Percentiles rank a stretch among this genome's conserved stretches.
Conservation (phyloP, 2,113 vertebrate species). For the Lathamus discolor region DNA sequence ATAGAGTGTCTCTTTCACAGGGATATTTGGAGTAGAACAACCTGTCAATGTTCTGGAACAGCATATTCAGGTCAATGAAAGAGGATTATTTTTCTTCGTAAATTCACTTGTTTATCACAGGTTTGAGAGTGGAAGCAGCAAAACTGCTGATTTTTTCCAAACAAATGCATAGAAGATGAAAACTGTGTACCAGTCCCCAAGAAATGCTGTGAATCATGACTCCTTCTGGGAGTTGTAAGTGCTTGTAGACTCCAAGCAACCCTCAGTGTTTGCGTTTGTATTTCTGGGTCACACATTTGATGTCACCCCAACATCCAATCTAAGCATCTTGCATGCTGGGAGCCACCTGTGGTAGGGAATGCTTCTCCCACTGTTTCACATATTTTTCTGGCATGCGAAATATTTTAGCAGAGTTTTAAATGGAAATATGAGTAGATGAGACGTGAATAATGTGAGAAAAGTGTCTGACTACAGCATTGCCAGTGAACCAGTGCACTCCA, state of each 20-base stretch:
- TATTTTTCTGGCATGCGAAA: not conserved
- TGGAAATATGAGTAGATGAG: not conserved
- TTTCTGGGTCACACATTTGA: not conserved
- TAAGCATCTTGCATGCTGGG: not conserved
- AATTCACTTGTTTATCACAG: not conserved
- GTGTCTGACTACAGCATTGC: not conserved
- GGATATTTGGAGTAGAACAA: not conserved
- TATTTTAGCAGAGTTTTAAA: not conserved
- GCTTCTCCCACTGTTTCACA: not conserved
- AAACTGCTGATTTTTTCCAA: not conserved
- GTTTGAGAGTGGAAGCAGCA: not conserved
- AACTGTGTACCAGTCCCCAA: not conserved
- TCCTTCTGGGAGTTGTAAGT: not conserved
- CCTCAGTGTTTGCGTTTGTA: not conserved
- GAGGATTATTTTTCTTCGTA: not conserved
- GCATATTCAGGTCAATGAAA: not conserved
- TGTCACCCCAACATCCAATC: not conserved
- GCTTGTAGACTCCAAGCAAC: not conserved
- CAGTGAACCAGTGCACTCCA: not conserved
- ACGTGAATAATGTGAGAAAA: not conserved
- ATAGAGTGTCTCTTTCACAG: not conserved
- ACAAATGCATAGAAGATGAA: not conserved
- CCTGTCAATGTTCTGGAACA: not conserved
- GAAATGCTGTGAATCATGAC: not conserved
- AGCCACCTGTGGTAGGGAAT: not conserved